Percentiles rank a stretch among this genome's conserved stretches.
These are phyloP conservation scores for Cacoxenus indagator DNA, from an alignment of 2,888 invertebrate genomes.

Conservation along the genomic window DNA sequence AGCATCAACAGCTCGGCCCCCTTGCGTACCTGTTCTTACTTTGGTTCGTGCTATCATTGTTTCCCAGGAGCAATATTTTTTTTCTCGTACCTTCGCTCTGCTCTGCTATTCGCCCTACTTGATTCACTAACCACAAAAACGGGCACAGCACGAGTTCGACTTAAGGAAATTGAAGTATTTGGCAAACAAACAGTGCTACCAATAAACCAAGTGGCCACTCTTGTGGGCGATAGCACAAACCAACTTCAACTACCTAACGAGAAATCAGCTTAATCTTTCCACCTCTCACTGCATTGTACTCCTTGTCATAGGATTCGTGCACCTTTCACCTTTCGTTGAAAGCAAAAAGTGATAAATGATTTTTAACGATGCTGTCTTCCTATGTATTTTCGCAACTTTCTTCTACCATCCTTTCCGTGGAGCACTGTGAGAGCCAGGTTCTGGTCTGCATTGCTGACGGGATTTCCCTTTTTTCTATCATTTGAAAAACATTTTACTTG, in stretches of 20 bases:
- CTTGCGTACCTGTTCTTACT: background rate
- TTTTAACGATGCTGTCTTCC: constrained; percentile 36
- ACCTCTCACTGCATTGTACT: background rate
- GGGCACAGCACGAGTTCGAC: background rate
- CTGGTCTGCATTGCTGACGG: too few relatives aligned
- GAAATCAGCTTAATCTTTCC: constrained; percentile 6
- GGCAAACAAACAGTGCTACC: constrained; percentile 5
- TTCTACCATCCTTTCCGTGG: too few relatives aligned
- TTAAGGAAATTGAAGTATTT: constrained; percentile 13
- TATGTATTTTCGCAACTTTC: background rate
- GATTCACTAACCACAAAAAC: background rate
- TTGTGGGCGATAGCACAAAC: background rate
- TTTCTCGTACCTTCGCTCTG: background rate
- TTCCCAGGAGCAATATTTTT: constrained; percentile 16
- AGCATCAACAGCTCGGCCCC: background rate
- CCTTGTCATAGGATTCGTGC: background rate
- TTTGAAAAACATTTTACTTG: too few relatives aligned
- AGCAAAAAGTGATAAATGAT: constrained; percentile 41
- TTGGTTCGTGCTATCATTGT: constrained; percentile 12
- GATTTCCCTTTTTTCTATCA: too few relatives aligned
- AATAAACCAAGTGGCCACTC: background rate
- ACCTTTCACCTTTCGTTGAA: constrained; percentile 4
- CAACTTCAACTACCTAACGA: background rate
- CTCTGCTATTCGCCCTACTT: background rate
- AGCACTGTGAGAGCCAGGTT: too few relatives aligned